Base-by-base conservation (phyloP, 1,140 invertebrate species). In the Nomia melanderi region DNA sequence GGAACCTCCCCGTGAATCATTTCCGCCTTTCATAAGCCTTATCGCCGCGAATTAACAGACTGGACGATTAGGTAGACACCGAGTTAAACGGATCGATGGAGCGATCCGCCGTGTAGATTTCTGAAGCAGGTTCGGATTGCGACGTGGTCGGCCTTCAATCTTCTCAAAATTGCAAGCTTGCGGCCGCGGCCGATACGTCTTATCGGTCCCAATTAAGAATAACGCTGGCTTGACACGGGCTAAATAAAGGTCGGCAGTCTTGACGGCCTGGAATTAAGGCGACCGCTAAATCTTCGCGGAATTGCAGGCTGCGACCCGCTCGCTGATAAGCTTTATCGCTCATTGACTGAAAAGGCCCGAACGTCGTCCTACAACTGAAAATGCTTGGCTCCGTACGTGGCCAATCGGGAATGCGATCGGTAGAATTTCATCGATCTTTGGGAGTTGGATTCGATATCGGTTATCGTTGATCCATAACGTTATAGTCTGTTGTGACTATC, bases 11-110 rank as follows among this genome's bases (percentile, higher is more conserved):
- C 47, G 20, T 50, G 47, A 50, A 7, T 50, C n/a, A 50, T 50
- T 7, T 17, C 12, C 7, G 41, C 47, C 20, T 20, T 50, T 50
- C 20, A 50, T 50, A 50, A 50, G 47, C 47, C 20, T 50, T 50
- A 50, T 50, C 47, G 47, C 20, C 47, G 47, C n/a, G n/a, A 50
- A 50, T 50, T 50, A 50, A 50, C 47, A 50, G 47, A 50, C 47
- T 50, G 47, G n/a, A 50, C 47, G 47, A 50, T 50, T 50, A 50
- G 47, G 47, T 50, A 50, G 47, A 50, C 47, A n/a, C 20, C n/a
- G n/a, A n/a, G 47, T n/a, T 50, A 50, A n/a, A n/a, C 47, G 47
- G 47, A 20, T 50, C 47, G 47, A 50, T 50, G 20, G 8, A 50
- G 47, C 47, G 47, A 50, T 50, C 47, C 47, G n/a, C 47, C 20